phyloP scores from a whole-genome alignment of 2,113 vertebrate species.

The Ameiurus melas region DNA sequence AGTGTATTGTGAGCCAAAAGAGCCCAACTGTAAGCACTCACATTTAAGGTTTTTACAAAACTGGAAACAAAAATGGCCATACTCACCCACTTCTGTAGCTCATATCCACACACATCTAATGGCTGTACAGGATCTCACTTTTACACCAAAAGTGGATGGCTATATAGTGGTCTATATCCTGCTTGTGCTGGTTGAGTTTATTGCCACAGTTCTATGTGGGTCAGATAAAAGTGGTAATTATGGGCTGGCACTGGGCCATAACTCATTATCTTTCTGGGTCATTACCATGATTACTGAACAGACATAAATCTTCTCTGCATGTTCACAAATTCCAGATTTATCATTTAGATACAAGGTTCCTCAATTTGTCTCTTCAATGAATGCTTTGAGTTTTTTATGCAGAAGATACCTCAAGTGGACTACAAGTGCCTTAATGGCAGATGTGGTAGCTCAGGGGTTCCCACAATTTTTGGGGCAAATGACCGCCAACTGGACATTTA shows the following conservation, averaged over 20 bases:
- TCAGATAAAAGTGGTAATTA: constrained; percentile 13
- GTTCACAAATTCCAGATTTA: neutral
- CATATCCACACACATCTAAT: neutral
- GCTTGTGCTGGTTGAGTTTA: neutral
- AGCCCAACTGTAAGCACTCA: neutral
- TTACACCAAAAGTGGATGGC: neutral
- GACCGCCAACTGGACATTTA: neutral
- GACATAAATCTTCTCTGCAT: neutral
- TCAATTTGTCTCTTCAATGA: neutral
- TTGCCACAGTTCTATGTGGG: constrained; percentile 11
- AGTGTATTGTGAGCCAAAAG: neutral
- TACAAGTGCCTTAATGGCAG: neutral
- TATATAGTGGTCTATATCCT: neutral
- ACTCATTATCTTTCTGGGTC: constrained; percentile 23
- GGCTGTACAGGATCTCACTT: neutral
- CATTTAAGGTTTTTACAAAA: neutral
- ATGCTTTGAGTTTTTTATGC: neutral
- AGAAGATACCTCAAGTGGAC: neutral
- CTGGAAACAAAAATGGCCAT: neutral
- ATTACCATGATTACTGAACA: neutral
- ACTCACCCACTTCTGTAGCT: neutral
- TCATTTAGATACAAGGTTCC: neutral
- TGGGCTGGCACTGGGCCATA: neutral
- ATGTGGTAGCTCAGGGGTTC: neutral
- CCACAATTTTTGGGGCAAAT: neutral